Evolutionary conservation across 92 coral and sea anemone genomes (phyloP).

Genomic region (Parazoanthus atlanticus): DNA sequence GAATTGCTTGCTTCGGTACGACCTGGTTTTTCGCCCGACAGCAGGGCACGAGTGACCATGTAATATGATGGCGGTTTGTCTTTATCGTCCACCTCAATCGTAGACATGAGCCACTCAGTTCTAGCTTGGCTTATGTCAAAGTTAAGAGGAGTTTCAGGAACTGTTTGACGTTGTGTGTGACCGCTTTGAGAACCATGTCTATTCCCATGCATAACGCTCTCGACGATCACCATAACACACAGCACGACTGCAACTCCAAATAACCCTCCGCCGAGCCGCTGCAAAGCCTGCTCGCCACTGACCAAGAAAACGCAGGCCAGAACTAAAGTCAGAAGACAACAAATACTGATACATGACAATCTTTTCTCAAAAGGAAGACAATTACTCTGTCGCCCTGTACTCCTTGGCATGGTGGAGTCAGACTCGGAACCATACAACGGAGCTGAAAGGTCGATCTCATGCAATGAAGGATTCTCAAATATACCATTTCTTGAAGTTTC

Average conservation of each 20-base stretch:
- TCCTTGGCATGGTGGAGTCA: not conserved
- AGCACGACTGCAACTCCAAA: conserved; percentile 28
- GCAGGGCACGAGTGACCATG: not conserved
- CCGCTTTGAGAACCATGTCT: not conserved
- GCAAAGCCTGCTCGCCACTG: conserved; percentile 1
- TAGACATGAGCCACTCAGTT: conserved; percentile 44
- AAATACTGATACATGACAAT: conserved; percentile 2
- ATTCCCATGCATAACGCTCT: conserved; percentile 12
- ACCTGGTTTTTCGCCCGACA: not conserved
- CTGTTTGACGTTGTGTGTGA: not conserved
- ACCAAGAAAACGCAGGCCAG: conserved; percentile 31
- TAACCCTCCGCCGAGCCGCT: conserved; percentile 30
- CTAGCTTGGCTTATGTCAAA: conserved; percentile 29
- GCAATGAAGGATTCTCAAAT: conserved; percentile 23
- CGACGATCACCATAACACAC: conserved; percentile 21
- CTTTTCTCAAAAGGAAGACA: not conserved
- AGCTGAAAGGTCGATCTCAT: not conserved
- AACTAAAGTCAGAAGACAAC: not conserved
- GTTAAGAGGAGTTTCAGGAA: conserved; percentile 12
- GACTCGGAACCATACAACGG: not conserved
- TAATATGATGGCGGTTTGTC: conserved; percentile 27
- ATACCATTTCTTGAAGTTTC: conserved; percentile 13
- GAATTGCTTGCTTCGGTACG: not conserved
- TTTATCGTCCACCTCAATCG: conserved; percentile 19
- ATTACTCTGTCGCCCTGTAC: not conserved